Evolutionary conservation across 64 coral and sea anemone genomes (phyloP).

Genomic region (Pachyseris speciosa): DNA sequence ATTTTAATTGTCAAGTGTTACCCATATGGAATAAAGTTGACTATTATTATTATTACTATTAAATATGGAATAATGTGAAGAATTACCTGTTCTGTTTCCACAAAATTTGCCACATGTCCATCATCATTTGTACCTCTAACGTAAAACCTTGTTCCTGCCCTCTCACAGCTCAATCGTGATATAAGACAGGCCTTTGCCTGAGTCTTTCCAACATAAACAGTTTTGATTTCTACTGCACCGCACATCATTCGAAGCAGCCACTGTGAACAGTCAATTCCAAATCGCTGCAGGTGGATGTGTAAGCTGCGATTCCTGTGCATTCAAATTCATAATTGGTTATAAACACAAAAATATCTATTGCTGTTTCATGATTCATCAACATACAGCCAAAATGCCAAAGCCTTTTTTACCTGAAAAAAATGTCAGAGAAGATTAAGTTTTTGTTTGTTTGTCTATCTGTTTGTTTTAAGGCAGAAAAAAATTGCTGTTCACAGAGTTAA

Average conservation of each 20-base stretch:
- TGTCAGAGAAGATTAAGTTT: too few species aligned
- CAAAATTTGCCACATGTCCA: slow-evolving; percentile 99
- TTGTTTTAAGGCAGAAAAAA: too few species aligned
- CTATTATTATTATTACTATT: too few species aligned
- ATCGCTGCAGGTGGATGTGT: slow-evolving; percentile 91
- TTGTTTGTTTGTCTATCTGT: too few species aligned
- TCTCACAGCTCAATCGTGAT: slow-evolving; percentile 91
- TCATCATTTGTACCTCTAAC: slow-evolving; percentile 98
- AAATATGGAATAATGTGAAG: background rate
- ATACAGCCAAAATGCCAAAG: too few species aligned
- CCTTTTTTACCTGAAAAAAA: too few species aligned
- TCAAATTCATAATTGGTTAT: background rate
- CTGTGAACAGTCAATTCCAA: slow-evolving; percentile 87
- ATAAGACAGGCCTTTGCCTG: slow-evolving; percentile 94
- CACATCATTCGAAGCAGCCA: slow-evolving; percentile 97
- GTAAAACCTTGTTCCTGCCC: slow-evolving; percentile 98
- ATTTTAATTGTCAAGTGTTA: too few species aligned
- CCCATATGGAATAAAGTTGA: too few species aligned
- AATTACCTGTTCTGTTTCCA: slow-evolving; percentile 97
- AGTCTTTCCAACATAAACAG: slow-evolving; percentile 89
- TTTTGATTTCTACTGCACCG: slow-evolving; percentile 92
- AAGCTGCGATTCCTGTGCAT: slow-evolving; percentile 85
- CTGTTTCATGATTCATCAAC: too few species aligned
- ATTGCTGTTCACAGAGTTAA: too few species aligned
- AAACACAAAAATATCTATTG: too few species aligned